Percentiles rank a stretch among this genome's conserved stretches.
These are phyloP conservation scores for Acrossocheilus fasciatus DNA, from an alignment of 2,797 vertebrate species.

Conservation along the genomic window DNA sequence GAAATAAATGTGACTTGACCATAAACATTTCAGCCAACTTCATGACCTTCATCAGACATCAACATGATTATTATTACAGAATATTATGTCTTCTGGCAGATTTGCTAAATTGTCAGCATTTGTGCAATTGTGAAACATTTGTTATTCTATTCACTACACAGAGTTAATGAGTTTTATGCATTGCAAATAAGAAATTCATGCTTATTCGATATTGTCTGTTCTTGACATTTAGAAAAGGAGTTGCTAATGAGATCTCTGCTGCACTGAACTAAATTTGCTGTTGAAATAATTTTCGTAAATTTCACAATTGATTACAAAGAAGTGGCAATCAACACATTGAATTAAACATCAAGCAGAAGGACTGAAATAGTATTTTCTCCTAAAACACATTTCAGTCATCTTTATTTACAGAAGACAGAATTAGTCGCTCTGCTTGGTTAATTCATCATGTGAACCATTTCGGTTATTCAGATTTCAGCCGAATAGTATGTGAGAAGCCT, in stretches of 20 bases:
- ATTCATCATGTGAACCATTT: not conserved
- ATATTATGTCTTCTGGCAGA: too few relatives aligned
- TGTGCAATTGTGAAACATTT: not conserved
- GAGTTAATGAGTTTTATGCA: not conserved
- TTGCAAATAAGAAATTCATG: not conserved
- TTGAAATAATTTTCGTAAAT: not conserved
- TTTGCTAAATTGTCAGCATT: not conserved
- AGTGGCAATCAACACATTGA: not conserved
- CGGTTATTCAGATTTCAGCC: not conserved
- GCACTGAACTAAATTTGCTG: not conserved
- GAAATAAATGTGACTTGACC: not conserved
- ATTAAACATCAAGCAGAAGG: not conserved
- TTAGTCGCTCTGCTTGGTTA: not conserved
- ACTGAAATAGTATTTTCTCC: not conserved
- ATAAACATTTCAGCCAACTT: not conserved
- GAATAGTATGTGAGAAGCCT: constrained; percentile 9
- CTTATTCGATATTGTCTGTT: not conserved
- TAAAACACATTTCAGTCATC: not conserved
- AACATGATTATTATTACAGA: not conserved
- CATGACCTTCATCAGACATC: not conserved
- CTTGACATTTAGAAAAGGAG: not conserved
- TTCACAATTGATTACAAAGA: not conserved
- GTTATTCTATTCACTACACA: not conserved
- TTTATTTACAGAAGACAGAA: not conserved
- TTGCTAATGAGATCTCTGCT: too few relatives aligned